phyloP scores from a whole-genome alignment of 2,113 vertebrate genomes.

The Paralichthys olivaceus region DNA sequence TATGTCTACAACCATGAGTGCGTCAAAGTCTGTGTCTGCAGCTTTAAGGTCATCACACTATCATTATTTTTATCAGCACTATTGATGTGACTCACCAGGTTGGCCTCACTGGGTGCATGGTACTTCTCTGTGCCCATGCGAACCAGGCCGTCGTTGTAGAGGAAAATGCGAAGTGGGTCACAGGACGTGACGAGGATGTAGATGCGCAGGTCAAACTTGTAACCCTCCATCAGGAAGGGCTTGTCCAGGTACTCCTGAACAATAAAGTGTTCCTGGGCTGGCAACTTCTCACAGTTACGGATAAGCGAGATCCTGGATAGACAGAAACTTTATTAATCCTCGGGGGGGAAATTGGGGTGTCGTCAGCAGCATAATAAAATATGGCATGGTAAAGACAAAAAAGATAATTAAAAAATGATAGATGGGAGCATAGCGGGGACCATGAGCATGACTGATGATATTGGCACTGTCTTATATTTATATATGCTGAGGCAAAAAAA shows the following conservation, averaged over 20 bases:
- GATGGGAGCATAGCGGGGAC: slow-evolving; percentile 61
- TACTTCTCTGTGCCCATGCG: slow-evolving; percentile 99
- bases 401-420: slow-evolving; percentile 79
- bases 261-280: slow-evolving; percentile 96
- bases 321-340: slow-evolving; percentile 77
- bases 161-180: slow-evolving; percentile 95
- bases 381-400: slow-evolving; percentile 71
- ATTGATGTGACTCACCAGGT: slow-evolving; percentile 89
- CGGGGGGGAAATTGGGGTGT: slow-evolving; percentile 67
- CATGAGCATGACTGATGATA: slow-evolving; percentile 71
- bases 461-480: slow-evolving; percentile 47
- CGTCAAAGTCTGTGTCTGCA: neutral
- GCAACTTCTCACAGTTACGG: slow-evolving; percentile 97
- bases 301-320: slow-evolving; percentile 93
- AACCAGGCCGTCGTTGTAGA: slow-evolving; percentile 97
- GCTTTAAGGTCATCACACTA: neutral
- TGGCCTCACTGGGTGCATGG: slow-evolving; percentile 92
- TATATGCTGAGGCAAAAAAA: slow-evolving; percentile 48
- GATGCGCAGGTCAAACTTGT: slow-evolving; percentile 98
- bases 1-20: neutral
- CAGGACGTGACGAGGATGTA: slow-evolving; percentile 99
- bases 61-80: neutral
- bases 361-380: slow-evolving; percentile 73
- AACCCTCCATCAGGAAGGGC: slow-evolving; percentile 98
- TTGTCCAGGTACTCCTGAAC: slow-evolving; percentile 99